A percentile compares a stretch with the other conserved stretches of the same genome.
phyloP scores from a whole-genome alignment of 2,888 invertebrate genomes.

The Zele albiditarsus region DNA sequence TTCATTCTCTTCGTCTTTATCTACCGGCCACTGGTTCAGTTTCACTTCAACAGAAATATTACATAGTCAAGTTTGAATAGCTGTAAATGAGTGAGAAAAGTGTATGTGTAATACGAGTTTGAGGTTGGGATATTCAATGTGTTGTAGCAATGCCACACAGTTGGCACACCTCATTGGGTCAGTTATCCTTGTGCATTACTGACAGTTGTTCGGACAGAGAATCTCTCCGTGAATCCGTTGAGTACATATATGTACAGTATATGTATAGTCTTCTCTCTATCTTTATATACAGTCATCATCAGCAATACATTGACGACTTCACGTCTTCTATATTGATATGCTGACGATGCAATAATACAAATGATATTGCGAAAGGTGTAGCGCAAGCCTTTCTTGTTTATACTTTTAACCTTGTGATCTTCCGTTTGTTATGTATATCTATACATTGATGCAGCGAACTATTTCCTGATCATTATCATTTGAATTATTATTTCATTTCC shows the following conservation, averaged over 20 bases:
- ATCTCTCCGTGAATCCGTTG: constrained; percentile 54
- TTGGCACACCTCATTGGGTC: constrained; percentile 47
- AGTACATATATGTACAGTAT: constrained; percentile 53
- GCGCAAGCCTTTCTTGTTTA: constrained; percentile 32
- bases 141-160: constrained; percentile 3
- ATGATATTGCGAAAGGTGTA: constrained; percentile 40
- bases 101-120: neutral
- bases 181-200: constrained; percentile 46
- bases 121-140: neutral
- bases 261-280: neutral
- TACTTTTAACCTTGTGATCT: constrained; percentile 8
- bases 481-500: neutral
- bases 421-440: neutral
- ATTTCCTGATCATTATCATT: constrained; percentile 22
- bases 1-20: neutral
- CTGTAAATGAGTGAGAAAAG: constrained; percentile 31
- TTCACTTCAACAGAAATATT: neutral
- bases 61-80: neutral
- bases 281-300: constrained; percentile 4
- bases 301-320: neutral
- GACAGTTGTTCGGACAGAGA: constrained; percentile 40
- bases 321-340: neutral
- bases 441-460: neutral
- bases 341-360: constrained; percentile 33
- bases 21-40: neutral